phyloP scores from a whole-genome alignment of 2,113 vertebrate species.

The Pteronura brasiliensis region DNA sequence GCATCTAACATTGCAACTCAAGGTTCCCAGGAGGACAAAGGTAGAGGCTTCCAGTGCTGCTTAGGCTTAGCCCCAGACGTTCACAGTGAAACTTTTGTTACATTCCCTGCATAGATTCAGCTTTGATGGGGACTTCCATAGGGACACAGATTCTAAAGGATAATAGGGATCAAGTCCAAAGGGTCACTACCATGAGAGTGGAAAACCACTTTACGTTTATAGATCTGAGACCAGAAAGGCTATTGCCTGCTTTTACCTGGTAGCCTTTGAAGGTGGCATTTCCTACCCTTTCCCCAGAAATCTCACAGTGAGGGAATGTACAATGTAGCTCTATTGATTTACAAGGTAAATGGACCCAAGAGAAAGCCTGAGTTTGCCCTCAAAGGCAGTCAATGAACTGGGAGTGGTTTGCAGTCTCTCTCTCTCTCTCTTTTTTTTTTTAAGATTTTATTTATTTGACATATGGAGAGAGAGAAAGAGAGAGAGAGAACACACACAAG shows the following conservation, averaged over 20 bases:
- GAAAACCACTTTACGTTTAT: neutral
- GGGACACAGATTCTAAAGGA: neutral
- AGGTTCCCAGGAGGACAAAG: neutral
- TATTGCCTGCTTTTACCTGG: neutral
- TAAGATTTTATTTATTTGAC: neutral
- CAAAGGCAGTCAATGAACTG: neutral
- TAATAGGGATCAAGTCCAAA: neutral
- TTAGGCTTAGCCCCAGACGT: neutral
- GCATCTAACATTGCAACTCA: neutral
- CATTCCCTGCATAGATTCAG: neutral
- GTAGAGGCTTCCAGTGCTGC: neutral
- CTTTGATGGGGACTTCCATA: too few relatives aligned
- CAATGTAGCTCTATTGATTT: neutral
- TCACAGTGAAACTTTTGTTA: neutral
- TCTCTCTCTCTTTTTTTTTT: neutral
- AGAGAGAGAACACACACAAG: neutral
- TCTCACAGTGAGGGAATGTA: neutral
- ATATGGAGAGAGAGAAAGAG: neutral
- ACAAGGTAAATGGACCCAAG: neutral
- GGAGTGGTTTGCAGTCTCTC: neutral
- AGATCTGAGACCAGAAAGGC: neutral
- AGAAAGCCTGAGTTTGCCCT: neutral
- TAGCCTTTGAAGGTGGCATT: neutral
- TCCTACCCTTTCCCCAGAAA: neutral
- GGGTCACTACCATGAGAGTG: neutral